phyloP scores from a whole-genome alignment of 2,888 invertebrate species.

The Lottia scabra region DNA sequence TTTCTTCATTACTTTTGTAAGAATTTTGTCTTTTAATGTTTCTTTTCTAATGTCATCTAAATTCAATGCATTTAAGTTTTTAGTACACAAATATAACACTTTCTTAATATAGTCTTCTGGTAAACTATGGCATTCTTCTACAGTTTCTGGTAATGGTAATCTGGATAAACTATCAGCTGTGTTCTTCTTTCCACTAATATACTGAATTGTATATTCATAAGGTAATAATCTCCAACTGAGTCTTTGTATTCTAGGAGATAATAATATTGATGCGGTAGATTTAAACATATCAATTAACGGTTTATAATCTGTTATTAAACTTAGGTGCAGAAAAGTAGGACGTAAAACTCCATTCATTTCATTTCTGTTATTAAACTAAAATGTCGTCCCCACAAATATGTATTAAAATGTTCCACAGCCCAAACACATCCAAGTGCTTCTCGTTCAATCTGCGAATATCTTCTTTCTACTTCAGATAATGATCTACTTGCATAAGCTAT shows the following conservation, averaged over 20 bases:
- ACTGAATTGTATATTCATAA: constrained; percentile 29
- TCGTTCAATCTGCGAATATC: constrained; percentile 47
- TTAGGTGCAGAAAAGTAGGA: too few species aligned
- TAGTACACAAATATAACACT: constrained; percentile 13
- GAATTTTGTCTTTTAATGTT: constrained; percentile 16
- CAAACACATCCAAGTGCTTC: constrained; percentile 47
- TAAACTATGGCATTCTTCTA: not conserved
- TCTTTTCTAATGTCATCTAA: constrained; percentile 25
- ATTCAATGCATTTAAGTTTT: constrained; percentile 34
- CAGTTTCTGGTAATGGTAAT: constrained; percentile 29
- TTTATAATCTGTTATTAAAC: constrained; percentile 46
- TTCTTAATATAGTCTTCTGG: constrained; percentile 29
- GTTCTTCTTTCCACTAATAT: constrained; percentile 39
- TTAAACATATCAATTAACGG: constrained; percentile 49
- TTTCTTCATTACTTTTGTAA: constrained; percentile 28
- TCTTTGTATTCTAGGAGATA: constrained; percentile 23
- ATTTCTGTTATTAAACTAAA: constrained; percentile 40
- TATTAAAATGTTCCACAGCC: constrained; percentile 49
- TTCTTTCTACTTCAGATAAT: constrained; percentile 36
- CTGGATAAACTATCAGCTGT: constrained; percentile 39
- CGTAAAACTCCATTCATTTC: too few species aligned
- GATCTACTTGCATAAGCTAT: constrained; percentile 39
- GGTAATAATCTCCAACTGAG: constrained; percentile 31
- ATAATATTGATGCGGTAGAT: constrained; percentile 29
- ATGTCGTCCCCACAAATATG: constrained; percentile 44